Conservation (phyloP, 2,888 invertebrate species). For the Polydrusus cervinus region DNA sequence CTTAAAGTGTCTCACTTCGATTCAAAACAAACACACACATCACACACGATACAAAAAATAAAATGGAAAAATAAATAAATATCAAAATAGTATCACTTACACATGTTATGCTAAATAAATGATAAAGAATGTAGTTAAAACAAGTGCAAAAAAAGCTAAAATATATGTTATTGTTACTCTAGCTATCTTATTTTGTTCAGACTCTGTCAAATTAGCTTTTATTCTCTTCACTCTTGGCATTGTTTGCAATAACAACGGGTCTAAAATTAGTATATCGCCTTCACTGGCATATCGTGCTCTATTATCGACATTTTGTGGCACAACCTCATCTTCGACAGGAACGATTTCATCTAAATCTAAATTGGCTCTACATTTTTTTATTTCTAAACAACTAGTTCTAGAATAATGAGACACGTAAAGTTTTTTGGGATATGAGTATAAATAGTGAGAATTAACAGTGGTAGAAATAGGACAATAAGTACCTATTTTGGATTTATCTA, state of each 20-base stretch:
- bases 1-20: not conserved
- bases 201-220: constrained; percentile 63
- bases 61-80: constrained; percentile 12
- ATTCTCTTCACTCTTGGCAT: constrained; percentile 65
- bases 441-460: constrained; percentile 28
- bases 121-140: constrained; percentile 74
- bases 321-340: constrained; percentile 63
- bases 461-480: constrained; percentile 30
- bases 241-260: constrained; percentile 73
- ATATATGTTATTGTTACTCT: constrained; percentile 76
- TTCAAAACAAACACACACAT: not conserved
- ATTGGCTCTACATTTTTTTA: constrained; percentile 51
- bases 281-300: constrained; percentile 42
- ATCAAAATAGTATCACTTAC: constrained; percentile 1
- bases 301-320: constrained; percentile 40
- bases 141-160: constrained; percentile 73
- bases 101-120: constrained; percentile 72
- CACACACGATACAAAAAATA: constrained; percentile 9
- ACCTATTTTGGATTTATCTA: not conserved
- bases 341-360: constrained; percentile 67
- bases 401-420: constrained; percentile 37
- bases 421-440: constrained; percentile 40
- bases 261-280: constrained; percentile 65
- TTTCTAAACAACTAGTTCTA: constrained; percentile 52
- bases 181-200: constrained; percentile 72